Conservation (phyloP, 2,888 invertebrate genomes). For the Seira ritae region DNA sequence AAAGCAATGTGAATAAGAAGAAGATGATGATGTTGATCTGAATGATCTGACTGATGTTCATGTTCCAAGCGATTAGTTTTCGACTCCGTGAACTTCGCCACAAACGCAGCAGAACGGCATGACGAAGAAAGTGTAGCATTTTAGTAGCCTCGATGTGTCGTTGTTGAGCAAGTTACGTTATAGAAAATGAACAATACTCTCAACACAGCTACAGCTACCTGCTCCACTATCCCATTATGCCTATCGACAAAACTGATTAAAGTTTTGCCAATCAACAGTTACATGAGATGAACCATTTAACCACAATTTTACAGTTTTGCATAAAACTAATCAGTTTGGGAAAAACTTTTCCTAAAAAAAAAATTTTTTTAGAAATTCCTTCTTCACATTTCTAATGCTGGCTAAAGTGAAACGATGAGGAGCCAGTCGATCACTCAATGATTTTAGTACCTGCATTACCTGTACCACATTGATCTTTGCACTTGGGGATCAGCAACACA, state of each 20-base stretch:
- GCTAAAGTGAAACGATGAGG: slow-evolving; percentile 1
- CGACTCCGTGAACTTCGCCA: slow-evolving; percentile 62
- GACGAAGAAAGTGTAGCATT: slow-evolving; percentile 30
- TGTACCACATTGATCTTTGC: slow-evolving; percentile 71
- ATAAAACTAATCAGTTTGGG: slow-evolving; percentile 58
- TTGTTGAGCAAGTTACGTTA: neutral
- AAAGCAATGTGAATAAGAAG: neutral
- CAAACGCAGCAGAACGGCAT: slow-evolving; percentile 42
- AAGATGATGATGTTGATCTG: too few relatives aligned
- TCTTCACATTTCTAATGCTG: neutral
- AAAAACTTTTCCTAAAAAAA: slow-evolving; percentile 47
- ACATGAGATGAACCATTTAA: slow-evolving; percentile 53
- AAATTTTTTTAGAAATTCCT: slow-evolving; percentile 35
- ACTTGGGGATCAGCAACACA: slow-evolving; percentile 55
- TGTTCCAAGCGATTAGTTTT: slow-evolving; percentile 63
- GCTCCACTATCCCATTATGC: slow-evolving; percentile 8
- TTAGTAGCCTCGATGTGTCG: too few relatives aligned
- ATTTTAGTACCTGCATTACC: neutral
- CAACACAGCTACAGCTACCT: neutral
- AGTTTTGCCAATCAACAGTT: slow-evolving; percentile 36
- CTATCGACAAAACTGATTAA: neutral
- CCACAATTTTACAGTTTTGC: slow-evolving; percentile 57
- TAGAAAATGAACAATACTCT: slow-evolving; percentile 11
- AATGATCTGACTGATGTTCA: slow-evolving; percentile 9
- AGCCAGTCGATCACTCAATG: slow-evolving; percentile 11